Conservation (phyloP, 2,888 invertebrate genomes). For the Phytoseiulus persimilis region DNA sequence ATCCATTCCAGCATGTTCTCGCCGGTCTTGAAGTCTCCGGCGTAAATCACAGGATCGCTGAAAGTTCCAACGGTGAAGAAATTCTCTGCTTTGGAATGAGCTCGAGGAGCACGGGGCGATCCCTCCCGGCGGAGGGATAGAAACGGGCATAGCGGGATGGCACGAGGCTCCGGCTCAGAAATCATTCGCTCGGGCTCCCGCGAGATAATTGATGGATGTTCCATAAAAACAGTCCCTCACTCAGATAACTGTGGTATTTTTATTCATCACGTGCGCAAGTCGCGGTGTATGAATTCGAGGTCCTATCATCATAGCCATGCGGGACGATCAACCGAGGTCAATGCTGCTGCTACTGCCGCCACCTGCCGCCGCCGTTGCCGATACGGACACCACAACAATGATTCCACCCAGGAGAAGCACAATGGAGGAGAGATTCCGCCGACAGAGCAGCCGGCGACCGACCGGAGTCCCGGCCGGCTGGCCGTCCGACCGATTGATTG, state of each 20-base stretch:
- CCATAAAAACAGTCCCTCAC: background rate
- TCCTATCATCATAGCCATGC: slow-evolving; percentile 73
- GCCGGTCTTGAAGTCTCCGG: slow-evolving; percentile 50
- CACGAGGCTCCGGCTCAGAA: no score
- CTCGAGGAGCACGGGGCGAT: background rate
- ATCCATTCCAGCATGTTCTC: slow-evolving; percentile 70
- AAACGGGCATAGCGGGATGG: no score
- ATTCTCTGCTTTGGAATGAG: background rate
- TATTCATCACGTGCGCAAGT: background rate
- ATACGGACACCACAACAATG: background rate
- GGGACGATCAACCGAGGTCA: slow-evolving; percentile 52
- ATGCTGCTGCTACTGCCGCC: slow-evolving; percentile 65
- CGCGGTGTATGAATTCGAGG: background rate
- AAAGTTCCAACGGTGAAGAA: background rate
- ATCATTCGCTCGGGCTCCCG: background rate
- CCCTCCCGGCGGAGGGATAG: no score
- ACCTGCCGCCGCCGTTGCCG: background rate
- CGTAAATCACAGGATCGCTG: slow-evolving; percentile 40
- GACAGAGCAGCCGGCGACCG: background rate
- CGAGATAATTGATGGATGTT: background rate
- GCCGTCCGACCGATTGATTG: background rate
- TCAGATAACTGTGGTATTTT: background rate
- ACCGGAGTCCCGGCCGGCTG: background rate
- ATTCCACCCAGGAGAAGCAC: background rate
- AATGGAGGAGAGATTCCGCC: background rate